Conservation (phyloP, 2,113 vertebrate species). For the Morone saxatilis region DNA sequence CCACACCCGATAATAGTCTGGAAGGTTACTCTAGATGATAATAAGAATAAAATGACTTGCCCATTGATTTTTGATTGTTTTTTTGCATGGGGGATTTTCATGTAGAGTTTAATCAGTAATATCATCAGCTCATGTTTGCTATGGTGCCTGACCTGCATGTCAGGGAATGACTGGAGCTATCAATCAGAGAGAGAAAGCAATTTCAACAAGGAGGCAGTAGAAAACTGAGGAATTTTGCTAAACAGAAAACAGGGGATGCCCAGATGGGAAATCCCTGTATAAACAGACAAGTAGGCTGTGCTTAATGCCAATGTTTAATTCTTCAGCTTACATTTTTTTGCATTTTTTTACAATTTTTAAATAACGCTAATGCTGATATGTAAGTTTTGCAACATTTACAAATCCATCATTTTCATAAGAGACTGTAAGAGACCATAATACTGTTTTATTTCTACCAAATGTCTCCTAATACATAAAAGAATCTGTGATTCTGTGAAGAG, state of each 20-base stretch:
- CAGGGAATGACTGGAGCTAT: slow-evolving; percentile 54
- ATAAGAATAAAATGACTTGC: slow-evolving; percentile 49
- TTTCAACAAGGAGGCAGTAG: slow-evolving; percentile 24
- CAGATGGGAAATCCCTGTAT: neutral
- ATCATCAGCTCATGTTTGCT: slow-evolving; percentile 57
- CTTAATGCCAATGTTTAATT: neutral
- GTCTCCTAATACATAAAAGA: neutral
- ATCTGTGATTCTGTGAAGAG: neutral
- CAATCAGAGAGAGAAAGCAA: slow-evolving; percentile 54
- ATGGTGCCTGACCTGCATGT: slow-evolving; percentile 56
- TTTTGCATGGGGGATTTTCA: slow-evolving; percentile 29
- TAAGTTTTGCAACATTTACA: neutral
- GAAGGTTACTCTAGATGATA: slow-evolving; percentile 70
- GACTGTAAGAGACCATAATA: neutral
- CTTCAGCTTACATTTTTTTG: neutral
- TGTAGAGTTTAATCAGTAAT: slow-evolving; percentile 57
- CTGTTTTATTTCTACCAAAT: neutral
- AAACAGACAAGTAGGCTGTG: neutral
- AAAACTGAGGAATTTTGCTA: slow-evolving; percentile 7
- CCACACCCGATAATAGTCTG: slow-evolving; percentile 75
- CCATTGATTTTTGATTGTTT: slow-evolving; percentile 39
- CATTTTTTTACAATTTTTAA: too few relatives aligned
- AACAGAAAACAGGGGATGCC: slow-evolving; percentile 14
- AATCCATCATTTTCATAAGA: neutral
- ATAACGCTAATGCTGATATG: neutral